Evolutionary conservation across 2,888 invertebrate species (phyloP), one percentile per base, ranked within the genome.

Genomic region (Serrognathus titanus): DNA sequence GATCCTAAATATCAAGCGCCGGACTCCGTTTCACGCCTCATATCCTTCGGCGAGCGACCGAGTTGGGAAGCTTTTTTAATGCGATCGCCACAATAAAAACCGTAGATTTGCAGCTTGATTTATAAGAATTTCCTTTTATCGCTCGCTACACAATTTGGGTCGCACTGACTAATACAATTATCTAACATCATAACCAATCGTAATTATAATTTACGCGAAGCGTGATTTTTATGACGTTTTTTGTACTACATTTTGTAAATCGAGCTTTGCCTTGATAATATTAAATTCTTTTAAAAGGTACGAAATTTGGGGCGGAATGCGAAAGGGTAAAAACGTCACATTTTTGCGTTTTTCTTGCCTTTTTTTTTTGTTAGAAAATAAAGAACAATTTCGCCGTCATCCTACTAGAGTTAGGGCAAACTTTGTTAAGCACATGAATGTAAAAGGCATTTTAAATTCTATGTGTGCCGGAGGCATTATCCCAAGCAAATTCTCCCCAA

Each of bases 1-100:
- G 24, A 31, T 20, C 37, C 38, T 13, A 31, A 41, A 43, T 37
- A 52, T 58, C 58, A 55, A 58, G 48, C 50, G 50, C 51, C 47
- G 58, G 51, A 58, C 48, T 59, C 56, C 62, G 57, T 59, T 64
- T 62, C 62, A 64, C 64, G 62, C 61, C 61, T 57, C 64, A 63
- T 64, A 64, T 63, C 64, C 64, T 56, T 43, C 57, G 58, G 61
- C 58, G 53, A 61, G 53, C 58, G 52, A 52, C 58, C 59, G 20
- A 45, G 24, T 31, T 31, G 24, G 24, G 24, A 31, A 31, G 24
- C 24, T 31, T 31, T 31, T 31, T 31, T 60, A 60, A 60, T 58
- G 48, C 60, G 55, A 58, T 53, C 58, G 51, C 56, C 55, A 56
- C 60, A 60, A 58, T 60, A 60, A 60, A 58, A 60, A 53, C 58